These are phyloP conservation scores for Venusia cambrica DNA, from an alignment of 2,888 invertebrate genomes.

Conservation along the genomic window DNA sequence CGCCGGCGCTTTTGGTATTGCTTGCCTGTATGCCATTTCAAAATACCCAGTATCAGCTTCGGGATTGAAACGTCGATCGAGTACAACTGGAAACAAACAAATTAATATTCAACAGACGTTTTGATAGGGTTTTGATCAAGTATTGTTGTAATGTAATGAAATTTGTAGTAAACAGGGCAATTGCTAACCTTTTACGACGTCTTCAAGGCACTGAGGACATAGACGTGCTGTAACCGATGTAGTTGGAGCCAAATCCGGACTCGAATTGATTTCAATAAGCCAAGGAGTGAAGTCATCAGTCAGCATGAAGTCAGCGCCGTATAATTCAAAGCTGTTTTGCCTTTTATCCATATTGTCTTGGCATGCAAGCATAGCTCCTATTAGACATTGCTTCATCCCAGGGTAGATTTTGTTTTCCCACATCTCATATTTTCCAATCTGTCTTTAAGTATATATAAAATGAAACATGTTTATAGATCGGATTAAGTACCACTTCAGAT, in stretches of 20 bases:
- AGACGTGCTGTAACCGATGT: constrained; percentile 93
- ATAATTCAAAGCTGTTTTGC: constrained; percentile 93
- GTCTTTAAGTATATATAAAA: constrained; percentile 76
- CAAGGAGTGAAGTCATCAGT: constrained; percentile 93
- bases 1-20: constrained; percentile 88
- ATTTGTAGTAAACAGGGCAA: too few relatives aligned
- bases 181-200: constrained; percentile 95
- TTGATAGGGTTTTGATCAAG: neutral
- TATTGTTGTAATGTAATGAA: too few relatives aligned
- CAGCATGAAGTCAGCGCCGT: constrained; percentile 97
- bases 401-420: constrained; percentile 94
- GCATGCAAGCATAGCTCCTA: constrained; percentile 91
- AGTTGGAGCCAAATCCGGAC: constrained; percentile 94
- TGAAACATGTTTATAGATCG: too few relatives aligned
- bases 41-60: constrained; percentile 91
- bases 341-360: constrained; percentile 92
- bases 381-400: constrained; percentile 89
- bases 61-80: constrained; percentile 86
- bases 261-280: constrained; percentile 97
- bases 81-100: constrained; percentile 82
- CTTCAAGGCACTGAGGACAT: constrained; percentile 93
- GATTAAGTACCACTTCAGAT: too few relatives aligned
- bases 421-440: constrained; percentile 87
- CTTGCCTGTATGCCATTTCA: constrained; percentile 89
- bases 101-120: neutral